A percentile compares a stretch with the other conserved stretches of the same genome.
These are phyloP conservation scores for Alcis repandata DNA, from an alignment of 2,888 invertebrate species.

Conservation along the genomic window DNA sequence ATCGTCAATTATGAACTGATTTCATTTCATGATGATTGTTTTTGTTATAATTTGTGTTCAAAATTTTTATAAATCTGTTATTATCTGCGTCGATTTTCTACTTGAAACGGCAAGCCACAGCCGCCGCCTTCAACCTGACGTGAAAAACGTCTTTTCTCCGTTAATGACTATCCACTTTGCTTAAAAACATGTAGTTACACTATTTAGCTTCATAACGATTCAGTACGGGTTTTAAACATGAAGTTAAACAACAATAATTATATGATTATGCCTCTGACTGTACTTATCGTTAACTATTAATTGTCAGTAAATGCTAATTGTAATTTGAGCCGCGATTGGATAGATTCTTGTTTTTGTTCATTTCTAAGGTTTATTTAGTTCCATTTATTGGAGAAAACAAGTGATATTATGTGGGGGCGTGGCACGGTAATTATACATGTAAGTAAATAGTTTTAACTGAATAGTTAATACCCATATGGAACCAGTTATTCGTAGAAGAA, in stretches of 20 bases:
- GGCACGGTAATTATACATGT: not conserved
- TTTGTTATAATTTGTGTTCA: no score
- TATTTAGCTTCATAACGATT: not conserved
- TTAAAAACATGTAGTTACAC: slow-evolving; percentile 3
- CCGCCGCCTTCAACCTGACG: no score
- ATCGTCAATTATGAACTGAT: no score
- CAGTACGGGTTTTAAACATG: not conserved
- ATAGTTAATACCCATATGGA: not conserved
- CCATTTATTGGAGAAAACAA: slow-evolving; percentile 2
- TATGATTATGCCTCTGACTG: slow-evolving; percentile 1
- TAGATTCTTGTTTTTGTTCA: not conserved
- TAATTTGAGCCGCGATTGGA: slow-evolving; percentile 3
- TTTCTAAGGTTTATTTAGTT: no score
- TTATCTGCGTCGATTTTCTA: not conserved
- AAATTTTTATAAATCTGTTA: no score
- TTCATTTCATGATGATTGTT: no score
- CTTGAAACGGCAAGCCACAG: no score
- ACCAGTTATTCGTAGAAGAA: no score
- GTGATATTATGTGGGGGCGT: not conserved
- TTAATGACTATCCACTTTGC: not conserved
- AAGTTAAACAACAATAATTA: slow-evolving; percentile 1
- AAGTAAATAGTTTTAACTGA: not conserved
- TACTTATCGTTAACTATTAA: not conserved
- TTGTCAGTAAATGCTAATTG: slow-evolving; percentile 3
- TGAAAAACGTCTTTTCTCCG: not conserved